Percentiles rank a stretch among this genome's conserved stretches.
Conservation (phyloP, 2,888 invertebrate species). For the Melikaiella ostensackeni region DNA sequence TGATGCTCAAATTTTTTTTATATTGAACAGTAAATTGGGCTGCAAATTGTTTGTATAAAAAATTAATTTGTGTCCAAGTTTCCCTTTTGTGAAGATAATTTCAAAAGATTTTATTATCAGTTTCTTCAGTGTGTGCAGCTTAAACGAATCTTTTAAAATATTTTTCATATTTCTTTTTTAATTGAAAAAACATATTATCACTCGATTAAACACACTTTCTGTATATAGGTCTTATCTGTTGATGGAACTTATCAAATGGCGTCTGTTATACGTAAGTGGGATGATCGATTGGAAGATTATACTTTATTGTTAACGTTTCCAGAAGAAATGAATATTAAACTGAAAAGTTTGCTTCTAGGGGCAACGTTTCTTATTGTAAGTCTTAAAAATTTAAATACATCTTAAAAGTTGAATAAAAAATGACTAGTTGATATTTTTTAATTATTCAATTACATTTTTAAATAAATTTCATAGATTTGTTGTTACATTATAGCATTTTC, state of each 20-base stretch:
- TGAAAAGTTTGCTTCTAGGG: constrained; percentile 89
- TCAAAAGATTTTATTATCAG: too few species aligned
- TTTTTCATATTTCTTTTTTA: too few species aligned
- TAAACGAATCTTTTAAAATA: too few species aligned
- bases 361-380: constrained; percentile 90
- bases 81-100: too few species aligned
- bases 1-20: too few species aligned
- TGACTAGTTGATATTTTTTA: not conserved
- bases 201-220: not conserved
- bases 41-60: too few species aligned
- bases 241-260: constrained; percentile 83
- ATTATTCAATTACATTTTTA: not conserved
- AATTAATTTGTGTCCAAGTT: too few species aligned
- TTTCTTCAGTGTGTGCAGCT: too few species aligned
- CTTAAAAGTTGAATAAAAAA: not conserved
- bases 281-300: constrained; percentile 83
- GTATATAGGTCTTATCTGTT: constrained; percentile 62
- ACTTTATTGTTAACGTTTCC: constrained; percentile 88
- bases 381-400: constrained; percentile 7
- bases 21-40: too few species aligned
- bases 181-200: not conserved
- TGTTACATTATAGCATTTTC: not conserved
- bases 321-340: constrained; percentile 83
- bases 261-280: constrained; percentile 86
- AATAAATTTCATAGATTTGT: not conserved